Evolutionary conservation across 2,113 vertebrate species (phyloP).

Genomic region (Podarcis muralis): DNA sequence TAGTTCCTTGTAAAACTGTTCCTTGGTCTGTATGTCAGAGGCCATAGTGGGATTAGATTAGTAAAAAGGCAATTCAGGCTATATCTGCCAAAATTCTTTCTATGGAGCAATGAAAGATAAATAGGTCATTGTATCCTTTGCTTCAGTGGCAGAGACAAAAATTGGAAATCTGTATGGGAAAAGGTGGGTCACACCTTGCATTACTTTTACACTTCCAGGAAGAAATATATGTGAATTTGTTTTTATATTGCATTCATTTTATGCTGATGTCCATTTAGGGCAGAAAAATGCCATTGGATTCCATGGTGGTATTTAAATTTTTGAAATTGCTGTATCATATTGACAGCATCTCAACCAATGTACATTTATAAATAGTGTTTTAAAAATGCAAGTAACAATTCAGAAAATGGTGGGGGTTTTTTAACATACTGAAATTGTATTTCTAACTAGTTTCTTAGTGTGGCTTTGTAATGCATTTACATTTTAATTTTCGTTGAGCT

Average conservation of each 20-base stretch:
- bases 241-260: not conserved
- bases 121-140: too few species aligned
- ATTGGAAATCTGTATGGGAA: too few species aligned
- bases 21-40: too few species aligned
- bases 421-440: conserved; percentile 9
- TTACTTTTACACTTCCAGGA: not conserved
- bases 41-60: too few species aligned
- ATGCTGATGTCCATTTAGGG: not conserved
- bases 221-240: not conserved
- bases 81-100: too few species aligned
- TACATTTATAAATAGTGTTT: not conserved
- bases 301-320: not conserved
- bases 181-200: not conserved
- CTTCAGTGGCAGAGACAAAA: too few species aligned
- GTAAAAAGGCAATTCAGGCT: too few species aligned
- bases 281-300: not conserved
- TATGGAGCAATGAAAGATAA: too few species aligned
- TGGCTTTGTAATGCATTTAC: conserved; percentile 20
- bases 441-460: conserved; percentile 24
- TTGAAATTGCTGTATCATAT: not conserved
- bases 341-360: not conserved
- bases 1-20: too few species aligned
- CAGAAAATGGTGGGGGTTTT: conserved; percentile 23
- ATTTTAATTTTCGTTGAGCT: conserved; percentile 33
- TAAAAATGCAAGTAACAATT: conserved; percentile 26